A percentile compares a stretch with the other conserved stretches of the same genome.
Conservation (phyloP, 2,888 invertebrate genomes). For the Pasiphila rectangulata region DNA sequence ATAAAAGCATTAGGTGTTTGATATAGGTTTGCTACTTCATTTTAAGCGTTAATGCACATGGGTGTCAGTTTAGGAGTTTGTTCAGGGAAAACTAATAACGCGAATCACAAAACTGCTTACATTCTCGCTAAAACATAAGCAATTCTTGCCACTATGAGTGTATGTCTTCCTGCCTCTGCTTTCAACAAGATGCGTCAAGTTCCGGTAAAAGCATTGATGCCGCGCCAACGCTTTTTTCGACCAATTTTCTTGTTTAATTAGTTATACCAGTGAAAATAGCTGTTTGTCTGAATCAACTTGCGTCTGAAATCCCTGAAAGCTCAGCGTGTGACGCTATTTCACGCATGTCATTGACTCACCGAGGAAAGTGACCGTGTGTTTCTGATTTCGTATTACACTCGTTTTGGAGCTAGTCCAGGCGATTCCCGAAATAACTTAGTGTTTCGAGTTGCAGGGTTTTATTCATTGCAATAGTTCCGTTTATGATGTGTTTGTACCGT, state of each 20-base stretch:
- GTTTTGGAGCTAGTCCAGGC: slow-evolving; percentile 76
- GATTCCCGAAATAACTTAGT: slow-evolving; percentile 71
- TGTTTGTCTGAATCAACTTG: slow-evolving; percentile 46
- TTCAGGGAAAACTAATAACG: no score
- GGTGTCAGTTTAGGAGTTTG: neutral
- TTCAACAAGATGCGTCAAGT: slow-evolving; percentile 34
- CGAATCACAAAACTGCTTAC: no score
- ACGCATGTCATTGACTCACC: slow-evolving; percentile 72
- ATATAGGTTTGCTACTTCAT: no score
- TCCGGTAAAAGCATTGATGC: slow-evolving; percentile 37
- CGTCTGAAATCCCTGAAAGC: slow-evolving; percentile 26
- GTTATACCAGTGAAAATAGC: slow-evolving; percentile 41
- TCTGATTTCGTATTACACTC: slow-evolving; percentile 53
- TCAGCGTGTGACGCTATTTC: slow-evolving; percentile 38
- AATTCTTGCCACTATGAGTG: neutral
- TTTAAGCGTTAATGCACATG: no score
- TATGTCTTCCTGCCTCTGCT: slow-evolving; percentile 25
- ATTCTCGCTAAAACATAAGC: no score
- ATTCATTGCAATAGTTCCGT: slow-evolving; percentile 55
- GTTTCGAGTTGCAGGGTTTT: slow-evolving; percentile 65
- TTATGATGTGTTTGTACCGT: slow-evolving; percentile 29
- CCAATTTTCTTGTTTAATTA: slow-evolving; percentile 27
- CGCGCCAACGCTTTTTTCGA: slow-evolving; percentile 29
- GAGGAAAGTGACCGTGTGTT: slow-evolving; percentile 70
- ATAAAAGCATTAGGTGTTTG: neutral